Evolutionary conservation across 2,797 vertebrate genomes (phyloP).

Genomic region (Channallabes apus): DNA sequence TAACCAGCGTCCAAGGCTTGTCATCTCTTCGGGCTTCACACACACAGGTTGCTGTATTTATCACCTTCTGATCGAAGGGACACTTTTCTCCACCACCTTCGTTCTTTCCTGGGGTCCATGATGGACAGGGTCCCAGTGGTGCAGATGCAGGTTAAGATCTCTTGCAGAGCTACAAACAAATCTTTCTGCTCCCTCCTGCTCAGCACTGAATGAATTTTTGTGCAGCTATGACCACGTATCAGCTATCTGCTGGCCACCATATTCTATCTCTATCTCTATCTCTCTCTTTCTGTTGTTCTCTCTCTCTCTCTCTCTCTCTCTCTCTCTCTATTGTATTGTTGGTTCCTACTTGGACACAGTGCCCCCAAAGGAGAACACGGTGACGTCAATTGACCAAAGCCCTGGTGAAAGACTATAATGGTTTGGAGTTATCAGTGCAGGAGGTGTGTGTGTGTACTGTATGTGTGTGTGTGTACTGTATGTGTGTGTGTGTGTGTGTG

Average conservation of each 20-base stretch:
- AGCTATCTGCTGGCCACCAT: constrained; percentile 28
- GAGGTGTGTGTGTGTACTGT: neutral
- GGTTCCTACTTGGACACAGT: constrained; percentile 3
- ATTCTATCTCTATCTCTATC: constrained; percentile 9
- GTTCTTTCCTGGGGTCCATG: constrained; percentile 21
- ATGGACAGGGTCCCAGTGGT: constrained; percentile 41
- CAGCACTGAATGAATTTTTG: constrained; percentile 24
- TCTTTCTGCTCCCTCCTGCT: constrained; percentile 16
- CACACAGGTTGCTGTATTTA: neutral
- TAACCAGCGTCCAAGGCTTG: neutral
- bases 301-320: constrained; percentile 17
- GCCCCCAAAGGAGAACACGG: constrained; percentile 9
- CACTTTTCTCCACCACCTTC: constrained; percentile 13
- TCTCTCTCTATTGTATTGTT: neutral
- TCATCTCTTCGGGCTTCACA: neutral
- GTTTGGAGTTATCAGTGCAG: neutral
- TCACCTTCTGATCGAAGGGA: neutral
- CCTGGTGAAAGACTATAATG: constrained; percentile 10
- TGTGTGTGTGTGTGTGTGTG: no score
- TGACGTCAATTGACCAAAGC: constrained; percentile 13
- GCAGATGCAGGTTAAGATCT: constrained; percentile 40
- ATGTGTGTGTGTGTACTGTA: no score
- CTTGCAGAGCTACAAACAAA: constrained; percentile 39
- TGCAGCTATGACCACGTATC: constrained; percentile 17
- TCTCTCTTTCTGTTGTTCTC: constrained; percentile 8